Evolutionary conservation across 2,888 invertebrate genomes (phyloP).

Genomic region (Cheilosia vulpina): DNA sequence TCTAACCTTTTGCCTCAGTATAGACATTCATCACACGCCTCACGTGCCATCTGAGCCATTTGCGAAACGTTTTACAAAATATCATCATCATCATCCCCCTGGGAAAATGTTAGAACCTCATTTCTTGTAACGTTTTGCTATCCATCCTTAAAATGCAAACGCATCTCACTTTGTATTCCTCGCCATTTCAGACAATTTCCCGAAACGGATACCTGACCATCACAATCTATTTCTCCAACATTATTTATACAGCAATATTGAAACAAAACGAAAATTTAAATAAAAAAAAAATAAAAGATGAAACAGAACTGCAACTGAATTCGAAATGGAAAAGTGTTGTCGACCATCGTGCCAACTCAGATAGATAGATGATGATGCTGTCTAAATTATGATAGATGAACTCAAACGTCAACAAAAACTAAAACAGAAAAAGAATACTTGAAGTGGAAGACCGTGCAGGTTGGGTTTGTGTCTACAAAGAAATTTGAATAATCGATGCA

Average conservation of each 20-base stretch:
- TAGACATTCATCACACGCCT: too few relatives aligned
- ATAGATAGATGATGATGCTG: conserved; percentile 61
- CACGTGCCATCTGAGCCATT: not conserved
- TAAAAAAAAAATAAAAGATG: not conserved
- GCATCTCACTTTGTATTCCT: not conserved
- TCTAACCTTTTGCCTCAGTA: too few relatives aligned
- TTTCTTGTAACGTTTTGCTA: too few relatives aligned
- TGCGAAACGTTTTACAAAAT: not conserved
- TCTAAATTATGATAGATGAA: conserved; percentile 66
- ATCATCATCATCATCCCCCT: too few relatives aligned
- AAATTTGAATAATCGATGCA: conserved; percentile 61
- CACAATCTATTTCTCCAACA: not conserved
- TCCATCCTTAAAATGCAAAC: not conserved
- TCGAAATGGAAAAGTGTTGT: conserved; percentile 41
- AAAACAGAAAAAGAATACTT: not conserved
- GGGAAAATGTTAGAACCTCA: too few relatives aligned
- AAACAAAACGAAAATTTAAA: conserved; percentile 2
- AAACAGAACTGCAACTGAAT: conserved; percentile 26
- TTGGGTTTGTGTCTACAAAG: not conserved
- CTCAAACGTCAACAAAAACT: conserved; percentile 23
- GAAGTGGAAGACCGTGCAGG: not conserved
- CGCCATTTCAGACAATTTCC: not conserved
- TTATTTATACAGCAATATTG: not conserved
- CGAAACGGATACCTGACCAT: not conserved
- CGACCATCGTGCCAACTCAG: conserved; percentile 18